These are phyloP conservation scores for Dryobota labecula DNA, from an alignment of 2,888 invertebrate genomes.

Conservation along the genomic window DNA sequence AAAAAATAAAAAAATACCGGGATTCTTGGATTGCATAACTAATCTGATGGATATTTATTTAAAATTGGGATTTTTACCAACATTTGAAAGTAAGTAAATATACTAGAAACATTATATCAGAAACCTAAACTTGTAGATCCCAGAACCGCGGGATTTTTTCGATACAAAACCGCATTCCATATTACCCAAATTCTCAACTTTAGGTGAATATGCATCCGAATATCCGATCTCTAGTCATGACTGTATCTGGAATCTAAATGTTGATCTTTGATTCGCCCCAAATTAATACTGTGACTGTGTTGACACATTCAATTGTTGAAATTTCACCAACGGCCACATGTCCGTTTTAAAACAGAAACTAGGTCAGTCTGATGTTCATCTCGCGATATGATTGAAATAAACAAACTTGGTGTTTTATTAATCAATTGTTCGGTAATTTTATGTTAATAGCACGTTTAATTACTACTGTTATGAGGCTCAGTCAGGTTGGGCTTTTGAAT, in stretches of 20 bases:
- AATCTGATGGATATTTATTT: no score
- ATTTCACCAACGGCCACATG: constrained; percentile 54
- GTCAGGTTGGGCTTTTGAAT: constrained; percentile 18
- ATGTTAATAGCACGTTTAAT: constrained; percentile 29
- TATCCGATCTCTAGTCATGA: no score
- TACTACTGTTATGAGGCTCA: constrained; percentile 18
- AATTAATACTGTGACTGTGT: constrained; percentile 50
- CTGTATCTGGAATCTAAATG: constrained; percentile 3
- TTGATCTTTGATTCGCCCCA: constrained; percentile 49
- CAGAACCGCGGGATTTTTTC: no score
- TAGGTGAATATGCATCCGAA: no score
- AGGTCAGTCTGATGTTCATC: constrained; percentile 50
- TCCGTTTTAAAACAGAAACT: constrained; percentile 46
- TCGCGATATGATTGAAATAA: constrained; percentile 44
- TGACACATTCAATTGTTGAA: constrained; percentile 67
- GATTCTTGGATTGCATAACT: no score
- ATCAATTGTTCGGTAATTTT: constrained; percentile 35
- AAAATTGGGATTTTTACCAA: no score
- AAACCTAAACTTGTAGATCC: no score
- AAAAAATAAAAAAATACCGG: no score
- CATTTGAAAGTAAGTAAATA: no score
- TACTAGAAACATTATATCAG: no score
- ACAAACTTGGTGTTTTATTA: constrained; percentile 47
- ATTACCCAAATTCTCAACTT: no score
- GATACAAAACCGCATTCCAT: no score